Conservation (phyloP, 2,113 vertebrate genomes). For the Pavo muticus region DNA sequence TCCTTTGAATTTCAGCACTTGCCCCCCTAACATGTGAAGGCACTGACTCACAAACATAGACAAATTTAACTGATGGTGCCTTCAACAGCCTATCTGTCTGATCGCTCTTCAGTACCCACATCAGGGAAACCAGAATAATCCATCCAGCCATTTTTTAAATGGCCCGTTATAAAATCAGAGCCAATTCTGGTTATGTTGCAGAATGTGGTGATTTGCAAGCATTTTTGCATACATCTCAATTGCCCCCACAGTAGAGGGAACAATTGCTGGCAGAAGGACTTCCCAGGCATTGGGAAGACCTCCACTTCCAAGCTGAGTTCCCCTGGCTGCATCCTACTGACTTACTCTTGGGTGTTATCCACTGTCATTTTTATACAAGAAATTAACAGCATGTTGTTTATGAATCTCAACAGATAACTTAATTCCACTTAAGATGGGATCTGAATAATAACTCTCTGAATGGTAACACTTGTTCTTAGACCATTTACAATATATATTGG, state of each 20-base stretch:
- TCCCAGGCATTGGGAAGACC: background rate
- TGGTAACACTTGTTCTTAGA: background rate
- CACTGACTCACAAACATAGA: background rate
- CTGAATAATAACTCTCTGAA: background rate
- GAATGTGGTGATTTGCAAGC: background rate
- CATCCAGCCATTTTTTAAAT: background rate
- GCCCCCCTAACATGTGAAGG: background rate
- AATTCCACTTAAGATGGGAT: background rate
- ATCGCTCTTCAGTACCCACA: background rate
- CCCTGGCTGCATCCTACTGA: background rate
- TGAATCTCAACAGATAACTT: background rate
- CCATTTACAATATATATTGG: background rate
- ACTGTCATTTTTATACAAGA: background rate
- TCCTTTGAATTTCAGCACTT: background rate
- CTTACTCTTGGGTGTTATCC: background rate
- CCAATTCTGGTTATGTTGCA: background rate
- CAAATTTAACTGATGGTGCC: background rate
- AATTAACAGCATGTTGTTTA: background rate
- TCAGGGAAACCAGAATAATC: background rate
- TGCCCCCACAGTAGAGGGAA: background rate
- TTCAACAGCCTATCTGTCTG: background rate
- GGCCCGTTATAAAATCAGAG: background rate
- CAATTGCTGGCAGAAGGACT: background rate
- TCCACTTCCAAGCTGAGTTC: background rate
- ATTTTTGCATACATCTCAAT: background rate